Conservation (phyloP, 1,140 invertebrate species). For the Carposina sasakii region DNA sequence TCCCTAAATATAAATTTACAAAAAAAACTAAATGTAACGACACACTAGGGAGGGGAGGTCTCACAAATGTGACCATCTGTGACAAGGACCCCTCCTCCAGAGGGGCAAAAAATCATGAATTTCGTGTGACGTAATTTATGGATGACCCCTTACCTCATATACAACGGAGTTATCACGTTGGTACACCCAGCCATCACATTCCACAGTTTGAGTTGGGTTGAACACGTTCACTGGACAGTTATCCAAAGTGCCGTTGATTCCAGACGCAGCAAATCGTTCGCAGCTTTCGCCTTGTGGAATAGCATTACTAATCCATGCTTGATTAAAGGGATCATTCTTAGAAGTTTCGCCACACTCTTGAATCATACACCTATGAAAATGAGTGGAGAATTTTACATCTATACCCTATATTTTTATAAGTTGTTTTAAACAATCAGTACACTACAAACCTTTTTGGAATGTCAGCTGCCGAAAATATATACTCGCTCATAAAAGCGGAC, state of each 20-base stretch:
- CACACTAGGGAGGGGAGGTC: too few species aligned
- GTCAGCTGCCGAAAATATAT: conserved; percentile 49
- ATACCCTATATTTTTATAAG: background rate
- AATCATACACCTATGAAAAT: conserved; percentile 45
- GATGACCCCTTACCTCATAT: conserved; percentile 53
- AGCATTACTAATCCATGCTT: conserved; percentile 47
- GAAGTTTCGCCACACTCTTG: conserved; percentile 50
- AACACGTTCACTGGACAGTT: conserved; percentile 42
- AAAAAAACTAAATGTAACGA: too few species aligned
- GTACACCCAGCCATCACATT: conserved; percentile 51
- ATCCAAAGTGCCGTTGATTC: conserved; percentile 27
- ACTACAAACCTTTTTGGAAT: conserved; percentile 57
- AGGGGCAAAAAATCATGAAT: too few species aligned
- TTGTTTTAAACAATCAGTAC: too few species aligned
- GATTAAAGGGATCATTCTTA: conserved; percentile 23
- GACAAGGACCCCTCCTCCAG: too few species aligned
- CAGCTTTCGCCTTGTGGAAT: conserved; percentile 45
- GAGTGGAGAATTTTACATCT: background rate
- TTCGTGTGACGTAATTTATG: too few species aligned
- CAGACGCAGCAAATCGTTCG: conserved; percentile 29
- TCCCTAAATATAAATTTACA: too few species aligned
- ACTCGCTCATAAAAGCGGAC: conserved; percentile 53
- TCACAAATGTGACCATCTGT: too few species aligned
- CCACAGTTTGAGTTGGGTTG: conserved; percentile 18
- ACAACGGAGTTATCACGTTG: conserved; percentile 52